These are phyloP conservation scores for Pipistrellus nathusii DNA, from an alignment of 2,797 vertebrate species.

Conservation along the genomic window DNA sequence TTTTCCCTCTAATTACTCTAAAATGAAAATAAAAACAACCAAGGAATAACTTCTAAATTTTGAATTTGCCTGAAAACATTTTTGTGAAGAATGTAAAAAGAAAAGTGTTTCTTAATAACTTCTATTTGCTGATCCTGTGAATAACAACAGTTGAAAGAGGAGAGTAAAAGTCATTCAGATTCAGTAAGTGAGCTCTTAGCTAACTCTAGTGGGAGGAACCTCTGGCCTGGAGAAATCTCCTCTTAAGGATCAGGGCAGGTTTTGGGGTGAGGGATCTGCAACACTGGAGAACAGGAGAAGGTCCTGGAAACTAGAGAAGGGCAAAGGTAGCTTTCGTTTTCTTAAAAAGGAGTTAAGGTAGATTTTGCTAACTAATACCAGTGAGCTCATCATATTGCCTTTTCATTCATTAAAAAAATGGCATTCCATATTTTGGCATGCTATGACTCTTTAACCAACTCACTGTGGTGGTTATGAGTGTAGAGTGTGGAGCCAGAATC, in stretches of 20 bases:
- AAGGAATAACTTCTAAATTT: constrained; percentile 47
- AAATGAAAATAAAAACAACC: constrained; percentile 62
- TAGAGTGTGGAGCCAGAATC: too few species aligned
- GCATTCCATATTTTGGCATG: neutral
- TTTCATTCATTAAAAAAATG: neutral
- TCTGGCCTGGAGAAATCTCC: neutral
- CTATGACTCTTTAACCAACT: neutral
- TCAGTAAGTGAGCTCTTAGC: neutral
- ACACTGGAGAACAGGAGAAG: neutral
- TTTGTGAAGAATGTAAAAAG: neutral
- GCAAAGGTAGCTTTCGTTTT: neutral
- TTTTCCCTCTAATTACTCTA: constrained; percentile 53
- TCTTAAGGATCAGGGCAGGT: neutral
- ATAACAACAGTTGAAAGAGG: neutral
- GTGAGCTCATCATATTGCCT: neutral
- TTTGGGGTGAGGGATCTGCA: neutral
- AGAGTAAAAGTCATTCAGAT: neutral
- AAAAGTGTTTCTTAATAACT: neutral
- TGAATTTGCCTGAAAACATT: constrained; percentile 14
- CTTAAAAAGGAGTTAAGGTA: neutral
- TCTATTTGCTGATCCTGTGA: neutral
- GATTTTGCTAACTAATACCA: neutral
- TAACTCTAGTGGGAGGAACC: neutral
- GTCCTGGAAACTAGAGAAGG: neutral
- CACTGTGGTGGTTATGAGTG: neutral